phyloP scores from a whole-genome alignment of 2,888 invertebrate species.

The Halocaridina rubra region DNA sequence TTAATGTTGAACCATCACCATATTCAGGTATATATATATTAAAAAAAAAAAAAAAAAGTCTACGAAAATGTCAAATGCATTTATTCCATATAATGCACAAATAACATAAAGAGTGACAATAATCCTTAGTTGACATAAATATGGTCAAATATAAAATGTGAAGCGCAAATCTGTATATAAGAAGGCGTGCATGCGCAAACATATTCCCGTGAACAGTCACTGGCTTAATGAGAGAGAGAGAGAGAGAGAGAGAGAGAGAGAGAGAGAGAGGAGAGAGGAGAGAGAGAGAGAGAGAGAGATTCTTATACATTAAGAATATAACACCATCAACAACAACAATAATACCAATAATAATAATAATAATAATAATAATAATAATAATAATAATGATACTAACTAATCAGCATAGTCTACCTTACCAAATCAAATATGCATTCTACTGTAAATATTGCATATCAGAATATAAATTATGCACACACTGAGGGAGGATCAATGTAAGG shows the following conservation, averaged over 20 bases:
- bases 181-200: too few species aligned
- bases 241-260: neutral
- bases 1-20: neutral
- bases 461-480: neutral
- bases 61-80: neutral
- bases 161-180: too few species aligned
- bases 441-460: too few species aligned
- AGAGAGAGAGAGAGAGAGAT: neutral
- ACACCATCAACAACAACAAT: neutral
- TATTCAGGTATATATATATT: neutral
- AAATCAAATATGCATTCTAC: too few species aligned
- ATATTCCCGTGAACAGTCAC: neutral
- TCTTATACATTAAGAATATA: neutral
- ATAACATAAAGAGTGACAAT: too few species aligned
- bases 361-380: too few species aligned
- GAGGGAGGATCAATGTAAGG: too few species aligned
- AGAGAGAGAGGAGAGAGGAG: neutral
- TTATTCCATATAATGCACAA: neutral
- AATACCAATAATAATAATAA: too few species aligned
- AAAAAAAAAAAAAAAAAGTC: neutral
- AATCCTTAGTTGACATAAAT: too few species aligned
- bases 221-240: neutral
- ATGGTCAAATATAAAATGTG: too few species aligned
- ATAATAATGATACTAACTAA: neutral
- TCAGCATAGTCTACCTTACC: neutral